Percentiles rank a stretch among this genome's conserved stretches.
Conservation (phyloP, 2,888 invertebrate genomes). For the Epinotia brunnichana region DNA sequence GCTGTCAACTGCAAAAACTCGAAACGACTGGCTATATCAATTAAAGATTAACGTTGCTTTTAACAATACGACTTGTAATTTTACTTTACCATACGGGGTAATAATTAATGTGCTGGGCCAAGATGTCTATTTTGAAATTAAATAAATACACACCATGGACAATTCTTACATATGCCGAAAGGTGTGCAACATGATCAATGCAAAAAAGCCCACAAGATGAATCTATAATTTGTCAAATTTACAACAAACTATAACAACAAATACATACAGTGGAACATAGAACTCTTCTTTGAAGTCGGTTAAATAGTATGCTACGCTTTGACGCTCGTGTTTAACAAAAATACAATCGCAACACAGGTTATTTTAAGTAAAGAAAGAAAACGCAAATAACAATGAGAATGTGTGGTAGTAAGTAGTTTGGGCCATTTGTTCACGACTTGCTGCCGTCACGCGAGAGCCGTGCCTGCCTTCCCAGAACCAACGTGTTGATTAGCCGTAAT, state of each 20-base stretch:
- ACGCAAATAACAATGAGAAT: constrained; percentile 29
- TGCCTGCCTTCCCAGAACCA: constrained; percentile 66
- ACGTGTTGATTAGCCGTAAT: constrained; percentile 48
- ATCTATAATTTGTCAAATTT: background rate
- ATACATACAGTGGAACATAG: no score
- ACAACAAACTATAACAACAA: background rate
- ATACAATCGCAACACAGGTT: constrained; percentile 1
- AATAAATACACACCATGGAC: background rate
- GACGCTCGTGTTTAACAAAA: background rate
- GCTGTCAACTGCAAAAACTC: constrained; percentile 57
- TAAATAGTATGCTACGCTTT: background rate
- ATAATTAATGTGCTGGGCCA: background rate
- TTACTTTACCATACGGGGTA: background rate
- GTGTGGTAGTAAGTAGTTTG: constrained; percentile 20
- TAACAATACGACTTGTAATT: background rate
- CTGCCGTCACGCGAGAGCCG: constrained; percentile 63
- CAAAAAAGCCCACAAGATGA: background rate
- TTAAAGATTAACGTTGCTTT: background rate
- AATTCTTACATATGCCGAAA: background rate
- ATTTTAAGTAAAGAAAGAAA: constrained; percentile 8
- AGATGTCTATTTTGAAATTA: background rate
- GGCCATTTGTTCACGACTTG: constrained; percentile 38
- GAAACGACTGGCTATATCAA: constrained; percentile 43
- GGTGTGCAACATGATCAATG: no score
- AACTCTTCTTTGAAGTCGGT: no score